Conservation (phyloP, 2,113 vertebrate species). For the Microtus richardsoni region DNA sequence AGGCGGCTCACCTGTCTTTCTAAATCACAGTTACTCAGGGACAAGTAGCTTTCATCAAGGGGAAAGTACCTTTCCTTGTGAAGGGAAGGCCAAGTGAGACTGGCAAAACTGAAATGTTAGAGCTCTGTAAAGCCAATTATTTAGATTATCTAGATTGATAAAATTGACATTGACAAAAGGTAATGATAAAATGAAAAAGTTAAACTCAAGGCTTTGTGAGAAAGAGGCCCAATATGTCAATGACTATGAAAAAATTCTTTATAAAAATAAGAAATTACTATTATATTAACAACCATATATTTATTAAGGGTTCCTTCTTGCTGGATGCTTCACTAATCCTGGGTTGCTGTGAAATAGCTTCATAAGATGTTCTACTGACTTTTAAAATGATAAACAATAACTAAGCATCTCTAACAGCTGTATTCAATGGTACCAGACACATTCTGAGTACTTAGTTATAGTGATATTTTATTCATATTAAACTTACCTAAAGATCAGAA, state of each 20-base stretch:
- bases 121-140: not conserved
- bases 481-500: too few species aligned
- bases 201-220: not conserved
- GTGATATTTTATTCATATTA: too few species aligned
- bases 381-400: not conserved
- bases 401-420: not conserved
- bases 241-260: not conserved
- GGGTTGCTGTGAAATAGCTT: not conserved
- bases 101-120: not conserved
- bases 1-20: not conserved
- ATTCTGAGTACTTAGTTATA: not conserved
- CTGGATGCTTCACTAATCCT: not conserved
- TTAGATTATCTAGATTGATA: not conserved
- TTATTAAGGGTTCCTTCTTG: not conserved
- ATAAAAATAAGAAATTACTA: not conserved
- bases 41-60: not conserved
- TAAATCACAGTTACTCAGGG: not conserved
- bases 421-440: not conserved
- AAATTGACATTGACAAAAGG: not conserved
- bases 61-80: not conserved
- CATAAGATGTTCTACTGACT: not conserved
- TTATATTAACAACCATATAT: not conserved
- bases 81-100: not conserved
- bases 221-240: not conserved
- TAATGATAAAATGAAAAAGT: not conserved